Percentiles rank a stretch among this genome's conserved stretches.
These are phyloP conservation scores for Carassius auratus DNA, from an alignment of 2,113 vertebrate species.

Conservation along the genomic window DNA sequence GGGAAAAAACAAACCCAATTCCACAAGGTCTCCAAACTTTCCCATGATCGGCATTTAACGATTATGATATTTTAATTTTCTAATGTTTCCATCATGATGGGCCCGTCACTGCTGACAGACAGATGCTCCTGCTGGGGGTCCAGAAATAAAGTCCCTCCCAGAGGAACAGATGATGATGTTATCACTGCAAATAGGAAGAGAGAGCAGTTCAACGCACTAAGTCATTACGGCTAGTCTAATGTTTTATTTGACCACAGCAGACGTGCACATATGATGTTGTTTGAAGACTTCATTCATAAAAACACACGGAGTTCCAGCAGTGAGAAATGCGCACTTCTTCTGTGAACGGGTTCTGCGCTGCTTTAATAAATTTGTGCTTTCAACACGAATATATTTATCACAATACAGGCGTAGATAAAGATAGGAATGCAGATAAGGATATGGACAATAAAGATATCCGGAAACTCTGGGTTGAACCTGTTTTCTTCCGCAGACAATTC, in stretches of 20 bases:
- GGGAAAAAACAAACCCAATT: conserved; percentile 13
- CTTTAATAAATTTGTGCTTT: background rate
- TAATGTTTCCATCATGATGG: conserved; percentile 51
- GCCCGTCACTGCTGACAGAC: conserved; percentile 46
- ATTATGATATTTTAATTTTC: conserved; percentile 51
- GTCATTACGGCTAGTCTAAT: background rate
- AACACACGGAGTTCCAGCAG: background rate
- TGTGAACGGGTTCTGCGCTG: background rate
- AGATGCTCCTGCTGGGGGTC: conserved; percentile 50
- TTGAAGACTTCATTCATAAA: background rate
- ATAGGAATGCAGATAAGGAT: conserved; percentile 10
- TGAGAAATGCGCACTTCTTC: background rate
- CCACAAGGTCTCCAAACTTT: conserved; percentile 51
- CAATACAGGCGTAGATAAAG: background rate
- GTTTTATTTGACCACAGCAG: background rate
- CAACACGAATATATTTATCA: conserved; percentile 11
- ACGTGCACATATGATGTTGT: too few relatives aligned
- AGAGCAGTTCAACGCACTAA: conserved; percentile 19
- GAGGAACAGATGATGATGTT: conserved; percentile 45
- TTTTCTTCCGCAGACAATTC: conserved; percentile 8
- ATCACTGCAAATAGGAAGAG: conserved; percentile 30
- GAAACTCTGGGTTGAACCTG: conserved; percentile 18
- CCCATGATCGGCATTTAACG: conserved; percentile 55
- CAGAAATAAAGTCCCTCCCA: conserved; percentile 55
- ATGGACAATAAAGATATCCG: conserved; percentile 14